These are phyloP conservation scores for Callorhinus ursinus DNA, from an alignment of 2,113 vertebrate genomes.

Conservation along the genomic window DNA sequence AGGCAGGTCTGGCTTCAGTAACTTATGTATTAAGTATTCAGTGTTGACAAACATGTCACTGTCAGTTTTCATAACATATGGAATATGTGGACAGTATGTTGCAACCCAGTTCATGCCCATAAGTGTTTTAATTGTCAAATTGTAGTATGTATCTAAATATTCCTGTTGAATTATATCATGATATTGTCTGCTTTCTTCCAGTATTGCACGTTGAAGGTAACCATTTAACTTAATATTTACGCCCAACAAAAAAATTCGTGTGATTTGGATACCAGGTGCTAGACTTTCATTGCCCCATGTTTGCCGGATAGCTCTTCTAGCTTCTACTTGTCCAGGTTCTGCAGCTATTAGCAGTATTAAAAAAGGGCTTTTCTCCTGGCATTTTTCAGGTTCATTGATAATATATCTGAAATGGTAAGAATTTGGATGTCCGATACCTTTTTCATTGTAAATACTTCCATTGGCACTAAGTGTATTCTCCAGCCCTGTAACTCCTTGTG, in stretches of 20 bases:
- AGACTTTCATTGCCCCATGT: slow-evolving; percentile 96
- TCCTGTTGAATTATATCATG: slow-evolving; percentile 97
- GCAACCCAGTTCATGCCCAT: slow-evolving; percentile 99
- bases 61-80: slow-evolving; percentile 98
- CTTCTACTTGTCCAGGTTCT: slow-evolving; percentile 92
- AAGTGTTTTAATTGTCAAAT: slow-evolving; percentile 96
- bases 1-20: slow-evolving; percentile 91
- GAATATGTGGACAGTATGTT: slow-evolving; percentile 89
- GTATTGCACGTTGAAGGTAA: slow-evolving; percentile 89
- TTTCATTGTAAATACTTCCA: slow-evolving; percentile 88
- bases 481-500: slow-evolving; percentile 85
- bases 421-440: slow-evolving; percentile 78
- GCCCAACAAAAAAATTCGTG: slow-evolving; percentile 94
- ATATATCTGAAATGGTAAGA: slow-evolving; percentile 91
- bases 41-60: slow-evolving; percentile 99
- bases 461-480: slow-evolving; percentile 88
- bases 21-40: slow-evolving; percentile 95
- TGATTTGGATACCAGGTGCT: slow-evolving; percentile 86
- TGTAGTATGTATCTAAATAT: slow-evolving; percentile 96
- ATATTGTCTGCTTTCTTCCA: slow-evolving; percentile 92
- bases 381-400: slow-evolving; percentile 94
- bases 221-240: slow-evolving; percentile 87
- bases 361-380: slow-evolving; percentile 89
- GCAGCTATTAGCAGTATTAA: slow-evolving; percentile 95
- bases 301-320: slow-evolving; percentile 95